Conservation (phyloP, 2,888 invertebrate genomes). For the Linnaemya vulpina region DNA sequence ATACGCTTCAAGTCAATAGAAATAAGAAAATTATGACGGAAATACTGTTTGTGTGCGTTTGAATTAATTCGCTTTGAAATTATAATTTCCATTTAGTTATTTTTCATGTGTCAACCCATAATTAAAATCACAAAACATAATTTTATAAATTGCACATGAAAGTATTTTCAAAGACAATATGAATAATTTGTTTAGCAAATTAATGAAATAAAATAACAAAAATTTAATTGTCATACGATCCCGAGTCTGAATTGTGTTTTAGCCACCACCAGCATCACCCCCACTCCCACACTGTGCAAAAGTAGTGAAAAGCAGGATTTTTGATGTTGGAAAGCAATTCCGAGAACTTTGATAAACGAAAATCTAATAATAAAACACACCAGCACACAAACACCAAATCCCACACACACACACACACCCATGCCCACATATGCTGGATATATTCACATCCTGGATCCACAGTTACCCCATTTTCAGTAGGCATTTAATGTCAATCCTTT, state of each 20-base stretch:
- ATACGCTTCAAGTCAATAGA: too few relatives aligned
- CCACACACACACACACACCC: neutral
- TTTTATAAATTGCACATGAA: constrained; percentile 52
- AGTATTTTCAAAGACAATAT: constrained; percentile 55
- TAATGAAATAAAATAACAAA: constrained; percentile 35
- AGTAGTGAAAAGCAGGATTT: neutral
- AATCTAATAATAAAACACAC: constrained; percentile 41
- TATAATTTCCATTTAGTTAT: constrained; percentile 4
- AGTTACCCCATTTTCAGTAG: constrained; percentile 8
- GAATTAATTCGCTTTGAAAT: constrained; percentile 4
- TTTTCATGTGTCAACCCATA: constrained; percentile 43
- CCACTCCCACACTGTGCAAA: neutral
- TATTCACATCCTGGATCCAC: constrained; percentile 41
- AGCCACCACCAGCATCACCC: constrained; percentile 11
- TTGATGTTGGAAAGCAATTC: neutral
- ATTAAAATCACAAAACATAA: constrained; percentile 59
- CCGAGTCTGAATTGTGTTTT: constrained; percentile 24
- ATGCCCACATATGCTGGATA: constrained; percentile 34
- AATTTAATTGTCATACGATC: constrained; percentile 65
- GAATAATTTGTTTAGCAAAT: constrained; percentile 63
- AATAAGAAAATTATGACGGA: too few relatives aligned
- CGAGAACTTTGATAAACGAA: constrained; percentile 12
- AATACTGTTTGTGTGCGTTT: too few relatives aligned
- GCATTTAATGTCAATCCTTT: constrained; percentile 49
- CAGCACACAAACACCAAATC: neutral